These are phyloP conservation scores for Meleagris gallopavo DNA, from an alignment of 2,113 vertebrate species.

Conservation along the genomic window DNA sequence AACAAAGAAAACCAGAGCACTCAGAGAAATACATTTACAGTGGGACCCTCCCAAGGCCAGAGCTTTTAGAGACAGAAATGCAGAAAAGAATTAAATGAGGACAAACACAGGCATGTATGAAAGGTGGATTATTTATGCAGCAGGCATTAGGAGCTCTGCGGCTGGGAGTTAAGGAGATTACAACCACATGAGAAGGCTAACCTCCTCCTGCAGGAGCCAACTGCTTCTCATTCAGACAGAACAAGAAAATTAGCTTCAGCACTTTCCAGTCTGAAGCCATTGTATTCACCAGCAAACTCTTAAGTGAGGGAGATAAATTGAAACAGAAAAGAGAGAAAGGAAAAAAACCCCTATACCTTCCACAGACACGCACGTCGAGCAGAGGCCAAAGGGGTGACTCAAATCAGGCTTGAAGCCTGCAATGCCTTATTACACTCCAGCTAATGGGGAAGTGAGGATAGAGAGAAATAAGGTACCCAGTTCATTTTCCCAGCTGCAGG, in stretches of 20 bases:
- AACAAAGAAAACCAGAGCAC: not conserved
- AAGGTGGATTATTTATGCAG: not conserved
- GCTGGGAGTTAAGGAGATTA: slow-evolving; percentile 36
- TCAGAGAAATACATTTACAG: not conserved
- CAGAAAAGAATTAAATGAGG: not conserved
- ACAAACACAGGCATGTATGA: not conserved
- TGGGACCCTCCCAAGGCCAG: not conserved
- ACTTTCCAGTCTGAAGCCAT: slow-evolving; percentile 2
- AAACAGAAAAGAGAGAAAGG: slow-evolving; percentile 33
- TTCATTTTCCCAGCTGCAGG: slow-evolving; percentile 40
- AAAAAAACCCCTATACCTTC: not conserved
- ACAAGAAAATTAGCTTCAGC: slow-evolving; percentile 16
- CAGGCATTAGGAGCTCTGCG: slow-evolving; percentile 8
- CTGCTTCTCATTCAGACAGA: slow-evolving; percentile 23
- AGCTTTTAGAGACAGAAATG: not conserved
- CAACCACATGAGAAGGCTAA: slow-evolving; percentile 45
- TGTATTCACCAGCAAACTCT: not conserved
- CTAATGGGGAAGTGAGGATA: not conserved
- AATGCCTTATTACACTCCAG: not conserved
- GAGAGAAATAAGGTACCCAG: slow-evolving; percentile 10
- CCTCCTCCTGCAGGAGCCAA: slow-evolving; percentile 27
- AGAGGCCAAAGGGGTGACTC: not conserved
- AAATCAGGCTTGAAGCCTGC: slow-evolving; percentile 22
- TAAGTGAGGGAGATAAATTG: not conserved
- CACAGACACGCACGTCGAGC: not conserved